phyloP scores from a whole-genome alignment of 1,140 invertebrate genomes.

The Aphelenchoides fujianensis region DNA sequence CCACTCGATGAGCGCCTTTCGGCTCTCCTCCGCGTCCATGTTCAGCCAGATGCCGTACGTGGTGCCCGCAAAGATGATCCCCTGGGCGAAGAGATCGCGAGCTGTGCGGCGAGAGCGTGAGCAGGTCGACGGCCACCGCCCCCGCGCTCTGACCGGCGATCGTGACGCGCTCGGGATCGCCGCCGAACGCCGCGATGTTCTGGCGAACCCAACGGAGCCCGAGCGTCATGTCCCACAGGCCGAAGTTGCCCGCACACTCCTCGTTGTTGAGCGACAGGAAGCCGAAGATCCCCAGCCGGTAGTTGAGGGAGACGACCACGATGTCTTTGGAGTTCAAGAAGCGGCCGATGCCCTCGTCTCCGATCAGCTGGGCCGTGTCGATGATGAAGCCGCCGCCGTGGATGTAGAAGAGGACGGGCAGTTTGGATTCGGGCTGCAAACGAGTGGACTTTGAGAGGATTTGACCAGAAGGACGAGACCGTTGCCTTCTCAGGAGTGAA shows the following conservation, averaged over 20 bases:
- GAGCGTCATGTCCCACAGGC: slow-evolving; percentile 63
- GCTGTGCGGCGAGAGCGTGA: slow-evolving; percentile 43
- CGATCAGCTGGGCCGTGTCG: slow-evolving; percentile 11
- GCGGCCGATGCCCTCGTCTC: slow-evolving; percentile 21
- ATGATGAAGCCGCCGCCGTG: slow-evolving; percentile 30
- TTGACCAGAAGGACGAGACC: neutral
- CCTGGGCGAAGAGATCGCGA: slow-evolving; percentile 38
- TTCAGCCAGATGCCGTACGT: slow-evolving; percentile 26
- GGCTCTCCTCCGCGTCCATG: slow-evolving; percentile 32
- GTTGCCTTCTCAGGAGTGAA: slow-evolving; percentile 11
- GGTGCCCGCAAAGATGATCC: slow-evolving; percentile 41
- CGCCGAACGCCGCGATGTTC: slow-evolving; percentile 64
- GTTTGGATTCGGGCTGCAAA: neutral
- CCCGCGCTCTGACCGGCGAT: slow-evolving; percentile 71
- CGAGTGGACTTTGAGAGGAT: neutral
- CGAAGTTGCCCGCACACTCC: slow-evolving; percentile 17
- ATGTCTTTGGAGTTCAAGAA: slow-evolving; percentile 73
- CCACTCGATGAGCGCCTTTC: slow-evolving; percentile 27
- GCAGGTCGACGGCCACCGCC: slow-evolving; percentile 60
- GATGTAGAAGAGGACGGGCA: slow-evolving; percentile 23
- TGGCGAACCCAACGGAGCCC: slow-evolving; percentile 41
- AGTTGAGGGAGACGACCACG: slow-evolving; percentile 90
- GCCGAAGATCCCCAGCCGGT: slow-evolving; percentile 79
- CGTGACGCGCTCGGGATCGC: slow-evolving; percentile 72
- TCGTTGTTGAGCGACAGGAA: slow-evolving; percentile 19